phyloP scores from a whole-genome alignment of 2,888 invertebrate genomes.

The Hirtodrosophila cameraria region DNA sequence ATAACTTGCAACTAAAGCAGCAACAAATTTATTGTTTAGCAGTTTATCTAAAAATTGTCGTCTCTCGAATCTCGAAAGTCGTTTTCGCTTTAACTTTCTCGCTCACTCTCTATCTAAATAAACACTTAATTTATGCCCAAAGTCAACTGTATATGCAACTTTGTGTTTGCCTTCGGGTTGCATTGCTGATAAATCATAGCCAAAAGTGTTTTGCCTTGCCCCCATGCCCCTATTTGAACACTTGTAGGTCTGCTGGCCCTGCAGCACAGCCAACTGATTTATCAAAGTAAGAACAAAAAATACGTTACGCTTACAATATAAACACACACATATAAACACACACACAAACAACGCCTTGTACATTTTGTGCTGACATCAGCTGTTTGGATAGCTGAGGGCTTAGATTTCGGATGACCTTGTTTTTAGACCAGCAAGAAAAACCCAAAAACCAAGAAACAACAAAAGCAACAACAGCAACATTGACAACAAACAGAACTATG shows the following conservation, averaged over 20 bases:
- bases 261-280: constrained; percentile 44
- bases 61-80: not conserved
- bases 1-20: constrained; percentile 6
- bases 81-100: not conserved
- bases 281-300: constrained; percentile 45
- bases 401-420: constrained; percentile 71
- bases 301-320: constrained; percentile 38
- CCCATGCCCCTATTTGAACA: constrained; percentile 23
- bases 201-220: constrained; percentile 54
- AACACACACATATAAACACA: constrained; percentile 8
- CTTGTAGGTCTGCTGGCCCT: constrained; percentile 43
- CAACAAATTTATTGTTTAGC: constrained; percentile 27
- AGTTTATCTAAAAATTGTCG: constrained; percentile 25
- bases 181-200: constrained; percentile 68
- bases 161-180: constrained; percentile 40
- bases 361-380: constrained; percentile 69
- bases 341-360: constrained; percentile 1
- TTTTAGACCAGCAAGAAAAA: constrained; percentile 46
- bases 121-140: constrained; percentile 52
- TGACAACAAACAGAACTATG: constrained; percentile 57
- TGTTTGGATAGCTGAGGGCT: constrained; percentile 69
- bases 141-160: constrained; percentile 41
- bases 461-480: constrained; percentile 20
- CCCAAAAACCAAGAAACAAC: constrained; percentile 34
- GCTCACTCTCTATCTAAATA: constrained; percentile 35